Evolutionary conservation across 2,113 vertebrate genomes (phyloP), one percentile per base, ranked within the genome.

Genomic region (Heterocephalus glaber): DNA sequence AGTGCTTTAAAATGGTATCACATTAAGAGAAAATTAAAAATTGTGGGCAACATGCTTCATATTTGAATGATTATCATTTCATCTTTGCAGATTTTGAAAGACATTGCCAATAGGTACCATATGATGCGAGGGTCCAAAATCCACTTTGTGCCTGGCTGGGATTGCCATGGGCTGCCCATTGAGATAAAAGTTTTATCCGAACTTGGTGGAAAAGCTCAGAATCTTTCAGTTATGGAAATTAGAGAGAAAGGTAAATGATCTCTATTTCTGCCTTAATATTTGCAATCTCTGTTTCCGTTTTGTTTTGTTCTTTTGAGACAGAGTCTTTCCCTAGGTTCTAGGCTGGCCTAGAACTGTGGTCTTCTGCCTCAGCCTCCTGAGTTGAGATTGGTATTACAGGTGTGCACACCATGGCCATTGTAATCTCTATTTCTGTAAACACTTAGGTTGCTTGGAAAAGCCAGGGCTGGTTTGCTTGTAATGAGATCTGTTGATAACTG

Each of bases 141-240:
- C 54, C 99, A 99, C 96, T 99, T 99, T 79, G 97, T 99, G 74
- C 99, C 99, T 0, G 99, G 99, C 16, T 99, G 99, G 99, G 99
- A 99, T 97, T 99, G 99, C 95, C 99, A 99, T 19, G 99, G 99
- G 2, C 98, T 99, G 89, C 99, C 99, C 38, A 99, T 99, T 60
- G 99, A 99, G 96, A 97, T 99, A 76, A 99, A 99, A 98, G 99
- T 99, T 0, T 98, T 99, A 90, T 99, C 99, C 63, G 99, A 99
- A 93, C 93, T 99, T 87, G 99, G 97, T 68, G 98, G 68, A 56
- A 92, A 97, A 96, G 97, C 98, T 94, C 98, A 98, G 56, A 98
- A 97, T 83, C 98, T 99, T 77, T 98, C 98, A 79, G 98, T 99
- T 0, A 94, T 99, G 70, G 99, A 99, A 98, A 99, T 99, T 91